Base-by-base conservation (phyloP, 2,888 invertebrate species). In the Glaucopsyche alexis region DNA sequence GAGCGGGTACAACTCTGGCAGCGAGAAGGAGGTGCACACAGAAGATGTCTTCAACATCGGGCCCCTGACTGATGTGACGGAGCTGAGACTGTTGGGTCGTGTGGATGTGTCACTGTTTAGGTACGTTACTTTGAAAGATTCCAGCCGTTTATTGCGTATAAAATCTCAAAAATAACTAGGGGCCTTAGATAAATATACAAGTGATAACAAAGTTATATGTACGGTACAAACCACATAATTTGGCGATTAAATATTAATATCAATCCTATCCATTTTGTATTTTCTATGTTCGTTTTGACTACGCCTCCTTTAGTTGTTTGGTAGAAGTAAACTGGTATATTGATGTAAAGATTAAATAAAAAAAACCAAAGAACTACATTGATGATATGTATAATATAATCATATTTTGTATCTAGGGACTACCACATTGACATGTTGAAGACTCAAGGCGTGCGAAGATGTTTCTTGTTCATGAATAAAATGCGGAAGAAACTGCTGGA, bases 341-440 rank as follows among this genome's bases (percentile, higher is more conserved):
- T 29, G 29, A 1, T 29, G 4, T 2, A 29, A 2, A 29, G 29
- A 29, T 29, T 29, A 29, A 29, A 29, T 3, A 3, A 29, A 29
- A 29, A 29, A 3, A 29, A 29, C 2, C 29, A 29, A 29, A 29
- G 29, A 29, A 29, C 5, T 42, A 42, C 6, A 42, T 6, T n/a
- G 7, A 50, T 49, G 14, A 1, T 29, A 42, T 19, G 65, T 42
- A 14, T n/a, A 8, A n/a, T 45, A 42, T 0, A 67, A 74, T 52
- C 7, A 14, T 50, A 11, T 65, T 50, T 55, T 49, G 11, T 2
- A 81, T 80, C n/a, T 82, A 95, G 97, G 77, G 95, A 96, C 79
- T 98, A 97, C 83, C 97, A 98, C 79, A 96, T 97, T 84, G 96
- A 97, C 83, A 95, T 97, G 74, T 89, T 98, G 73, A 98, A 98